Conservation (phyloP, 2,888 invertebrate species). For the Lathronympha strigana region DNA sequence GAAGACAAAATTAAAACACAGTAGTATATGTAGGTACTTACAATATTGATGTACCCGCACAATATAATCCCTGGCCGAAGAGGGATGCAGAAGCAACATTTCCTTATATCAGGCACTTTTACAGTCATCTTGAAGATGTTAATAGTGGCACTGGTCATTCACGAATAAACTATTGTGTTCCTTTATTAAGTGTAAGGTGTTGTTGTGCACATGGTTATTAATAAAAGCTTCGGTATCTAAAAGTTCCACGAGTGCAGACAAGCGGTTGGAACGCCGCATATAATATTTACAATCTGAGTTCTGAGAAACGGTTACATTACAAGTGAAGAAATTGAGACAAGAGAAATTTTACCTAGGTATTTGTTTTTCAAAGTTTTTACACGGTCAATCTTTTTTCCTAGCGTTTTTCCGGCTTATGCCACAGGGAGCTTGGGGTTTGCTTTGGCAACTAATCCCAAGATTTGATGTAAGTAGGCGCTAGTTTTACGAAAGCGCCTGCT, state of each 20-base stretch:
- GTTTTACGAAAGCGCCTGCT: no score
- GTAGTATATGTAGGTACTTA: slow-evolving; percentile 57
- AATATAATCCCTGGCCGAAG: slow-evolving; percentile 72
- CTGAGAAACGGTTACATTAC: no score
- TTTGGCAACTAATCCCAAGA: no score
- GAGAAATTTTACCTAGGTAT: no score
- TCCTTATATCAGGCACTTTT: slow-evolving; percentile 69
- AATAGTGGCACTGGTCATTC: background rate
- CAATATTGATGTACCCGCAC: slow-evolving; percentile 73
- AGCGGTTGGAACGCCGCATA: slow-evolving; percentile 10
- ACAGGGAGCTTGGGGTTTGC: no score
- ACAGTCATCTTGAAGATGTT: slow-evolving; percentile 46
- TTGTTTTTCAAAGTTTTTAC: no score
- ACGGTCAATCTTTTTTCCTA: no score
- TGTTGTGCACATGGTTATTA: slow-evolving; percentile 24
- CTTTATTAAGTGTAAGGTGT: slow-evolving; percentile 12
- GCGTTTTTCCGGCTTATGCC: no score
- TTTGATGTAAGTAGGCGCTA: no score
- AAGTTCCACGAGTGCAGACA: slow-evolving; percentile 15
- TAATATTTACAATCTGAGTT: no score
- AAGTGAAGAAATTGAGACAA: no score
- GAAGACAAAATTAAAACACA: background rate
- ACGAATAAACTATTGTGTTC: slow-evolving; percentile 18
- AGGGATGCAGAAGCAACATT: slow-evolving; percentile 74
- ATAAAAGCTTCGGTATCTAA: slow-evolving; percentile 22